Base-by-base conservation (phyloP, 2,113 vertebrate species). In the Triplophysa rosa region DNA sequence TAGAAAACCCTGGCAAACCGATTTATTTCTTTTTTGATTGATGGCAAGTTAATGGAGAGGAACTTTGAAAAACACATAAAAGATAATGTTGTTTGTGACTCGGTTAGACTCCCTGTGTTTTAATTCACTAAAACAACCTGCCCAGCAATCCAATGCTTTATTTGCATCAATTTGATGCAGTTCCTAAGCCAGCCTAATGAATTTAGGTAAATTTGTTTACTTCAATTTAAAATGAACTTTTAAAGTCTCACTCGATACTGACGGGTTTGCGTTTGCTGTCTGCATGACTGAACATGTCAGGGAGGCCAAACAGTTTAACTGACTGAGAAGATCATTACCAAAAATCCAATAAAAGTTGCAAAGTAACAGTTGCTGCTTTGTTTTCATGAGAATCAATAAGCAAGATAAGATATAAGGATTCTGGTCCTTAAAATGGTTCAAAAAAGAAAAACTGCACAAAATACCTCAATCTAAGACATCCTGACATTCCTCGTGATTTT, bases 71-170 rank as follows among this genome's bases (percentile, higher is more conserved):
- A 24, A 71, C 26, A 71, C 19, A 10, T 56, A 37, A 71, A 71
- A 71, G 26, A 59, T 59, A 59, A 59, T 42, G 70, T 72, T 72
- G 54, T 59, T 72, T 42, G 70, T 59, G 70, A 59, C n/a, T 59
- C 13, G 9, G 54, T 58, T 9, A n/a, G 19, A 58, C 12, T 0
- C n/a, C 54, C 33, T 42, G n/a, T 11, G 16, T 40, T 72, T 72
- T 40, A 58, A 59, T 59, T 59, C 33, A 2, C 54, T 72, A 59
- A 59, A 72, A 59, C 54, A 72, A 72, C 37, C 54, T 17, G 70
- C 54, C 19, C 1, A 12, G 12, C 54, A 42, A 42, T 59, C 40
- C 21, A 59, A 40, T 9, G 24, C n/a, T 72, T 42, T 40, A 17
- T 72, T 59, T 72, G 70, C 70, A 42, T 72, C n/a, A 5, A 26